Conservation (phyloP, 2,113 vertebrate genomes). For the Columba livia region DNA sequence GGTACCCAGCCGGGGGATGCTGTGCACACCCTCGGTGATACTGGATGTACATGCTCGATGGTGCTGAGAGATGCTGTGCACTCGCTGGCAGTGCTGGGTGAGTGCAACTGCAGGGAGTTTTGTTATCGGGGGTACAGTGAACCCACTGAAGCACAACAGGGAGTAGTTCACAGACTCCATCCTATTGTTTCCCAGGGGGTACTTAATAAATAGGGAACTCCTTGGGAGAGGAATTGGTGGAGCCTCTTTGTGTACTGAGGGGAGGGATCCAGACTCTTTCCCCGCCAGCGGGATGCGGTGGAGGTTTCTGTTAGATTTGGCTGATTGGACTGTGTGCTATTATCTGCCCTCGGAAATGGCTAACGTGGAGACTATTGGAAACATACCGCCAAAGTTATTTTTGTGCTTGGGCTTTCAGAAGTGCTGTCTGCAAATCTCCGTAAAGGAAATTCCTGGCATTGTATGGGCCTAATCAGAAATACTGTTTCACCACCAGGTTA, state of each 20-base stretch:
- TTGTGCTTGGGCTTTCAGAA: conserved; percentile 29
- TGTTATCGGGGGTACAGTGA: fast-evolving
- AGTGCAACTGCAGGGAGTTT: background rate
- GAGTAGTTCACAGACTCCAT: background rate
- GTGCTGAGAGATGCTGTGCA: background rate
- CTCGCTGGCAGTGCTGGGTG: background rate
- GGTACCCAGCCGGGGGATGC: background rate
- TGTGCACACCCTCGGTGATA: background rate
- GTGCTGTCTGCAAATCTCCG: background rate
- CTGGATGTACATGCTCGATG: background rate
- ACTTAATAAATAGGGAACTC: background rate
- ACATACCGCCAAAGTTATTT: conserved; percentile 32
- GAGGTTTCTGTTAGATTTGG: conserved; percentile 22
- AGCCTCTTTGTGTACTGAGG: conserved; percentile 4
- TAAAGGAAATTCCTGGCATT: conserved; percentile 64
- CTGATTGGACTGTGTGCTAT: background rate
- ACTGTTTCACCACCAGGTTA: background rate
- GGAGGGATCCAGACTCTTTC: background rate
- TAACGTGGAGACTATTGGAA: conserved; percentile 24
- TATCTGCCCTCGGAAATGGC: conserved; percentile 29
- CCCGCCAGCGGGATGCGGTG: background rate
- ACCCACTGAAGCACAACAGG: background rate
- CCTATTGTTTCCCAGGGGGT: fast-evolving
- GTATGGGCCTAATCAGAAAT: conserved; percentile 47
- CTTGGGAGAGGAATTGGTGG: background rate